Conservation (phyloP, 2,797 vertebrate species). For the Galaxias olidus region DNA sequence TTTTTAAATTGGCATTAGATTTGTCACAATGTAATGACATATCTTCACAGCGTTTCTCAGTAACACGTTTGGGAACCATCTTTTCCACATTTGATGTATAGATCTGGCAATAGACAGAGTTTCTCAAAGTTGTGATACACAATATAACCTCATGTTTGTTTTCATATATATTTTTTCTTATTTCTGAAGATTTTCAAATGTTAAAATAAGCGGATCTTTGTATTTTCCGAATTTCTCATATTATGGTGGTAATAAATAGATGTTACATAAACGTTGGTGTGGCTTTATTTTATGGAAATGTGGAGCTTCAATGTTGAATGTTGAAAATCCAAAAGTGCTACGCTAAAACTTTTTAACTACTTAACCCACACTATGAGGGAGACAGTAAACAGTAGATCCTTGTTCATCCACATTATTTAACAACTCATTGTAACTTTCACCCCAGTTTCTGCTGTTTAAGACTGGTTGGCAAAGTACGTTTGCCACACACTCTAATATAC, state of each 20-base stretch:
- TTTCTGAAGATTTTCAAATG: constrained; percentile 74
- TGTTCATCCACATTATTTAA: too few species aligned
- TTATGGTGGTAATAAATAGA: constrained; percentile 84
- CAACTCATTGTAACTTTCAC: too few species aligned
- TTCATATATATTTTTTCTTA: constrained; percentile 81
- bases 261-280: constrained; percentile 66
- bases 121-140: constrained; percentile 73
- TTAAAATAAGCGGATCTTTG: constrained; percentile 83
- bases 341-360: too few species aligned
- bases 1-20: constrained; percentile 43
- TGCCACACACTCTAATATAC: too few species aligned
- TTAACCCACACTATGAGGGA: too few species aligned
- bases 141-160: constrained; percentile 76
- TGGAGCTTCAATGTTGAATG: constrained; percentile 1
- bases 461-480: too few species aligned
- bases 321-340: too few species aligned
- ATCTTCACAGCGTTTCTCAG: constrained; percentile 52
- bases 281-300: not conserved
- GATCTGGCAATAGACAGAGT: constrained; percentile 55
- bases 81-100: constrained; percentile 52
- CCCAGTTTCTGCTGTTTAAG: too few species aligned
- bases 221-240: constrained; percentile 85
- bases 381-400: constrained; percentile 3
- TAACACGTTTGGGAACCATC: constrained; percentile 57
- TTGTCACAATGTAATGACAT: constrained; percentile 42